These are phyloP conservation scores for Pongo pygmaeus DNA, from an alignment of 2,113 vertebrate genomes.

Conservation along the genomic window DNA sequence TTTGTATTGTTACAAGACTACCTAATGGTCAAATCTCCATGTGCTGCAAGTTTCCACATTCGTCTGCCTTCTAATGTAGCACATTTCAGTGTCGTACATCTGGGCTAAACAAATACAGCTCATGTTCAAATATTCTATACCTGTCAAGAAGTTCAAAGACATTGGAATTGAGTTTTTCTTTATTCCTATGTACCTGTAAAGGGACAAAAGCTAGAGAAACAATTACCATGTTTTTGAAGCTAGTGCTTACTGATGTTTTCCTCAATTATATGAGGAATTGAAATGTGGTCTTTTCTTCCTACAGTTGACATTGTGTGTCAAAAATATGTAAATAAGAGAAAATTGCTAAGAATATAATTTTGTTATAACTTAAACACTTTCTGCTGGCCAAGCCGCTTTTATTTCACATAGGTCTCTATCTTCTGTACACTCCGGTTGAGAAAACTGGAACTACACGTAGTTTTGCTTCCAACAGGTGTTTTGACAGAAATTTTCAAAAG, in stretches of 20 bases:
- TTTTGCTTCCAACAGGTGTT: conserved; percentile 14
- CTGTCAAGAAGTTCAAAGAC: background rate
- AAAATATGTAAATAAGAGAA: background rate
- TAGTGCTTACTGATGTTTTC: background rate
- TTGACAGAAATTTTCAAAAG: conserved; percentile 37
- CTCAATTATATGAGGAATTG: background rate
- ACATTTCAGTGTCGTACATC: background rate
- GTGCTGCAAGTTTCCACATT: background rate
- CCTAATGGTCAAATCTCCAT: background rate
- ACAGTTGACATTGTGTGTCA: background rate
- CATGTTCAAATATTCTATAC: background rate
- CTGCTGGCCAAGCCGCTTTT: background rate
- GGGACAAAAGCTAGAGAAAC: background rate
- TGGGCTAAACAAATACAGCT: background rate
- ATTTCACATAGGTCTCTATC: background rate
- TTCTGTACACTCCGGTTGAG: background rate
- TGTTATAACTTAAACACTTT: background rate
- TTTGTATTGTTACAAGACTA: background rate
- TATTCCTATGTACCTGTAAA: background rate
- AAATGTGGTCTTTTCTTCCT: background rate
- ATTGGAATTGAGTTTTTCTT: background rate
- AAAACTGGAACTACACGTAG: background rate
- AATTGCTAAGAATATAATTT: background rate
- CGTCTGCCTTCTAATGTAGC: background rate
- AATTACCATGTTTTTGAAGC: background rate